Conservation (phyloP, 64 coral and sea anemone genomes). For the Hydrozoanthus tunicans region DNA sequence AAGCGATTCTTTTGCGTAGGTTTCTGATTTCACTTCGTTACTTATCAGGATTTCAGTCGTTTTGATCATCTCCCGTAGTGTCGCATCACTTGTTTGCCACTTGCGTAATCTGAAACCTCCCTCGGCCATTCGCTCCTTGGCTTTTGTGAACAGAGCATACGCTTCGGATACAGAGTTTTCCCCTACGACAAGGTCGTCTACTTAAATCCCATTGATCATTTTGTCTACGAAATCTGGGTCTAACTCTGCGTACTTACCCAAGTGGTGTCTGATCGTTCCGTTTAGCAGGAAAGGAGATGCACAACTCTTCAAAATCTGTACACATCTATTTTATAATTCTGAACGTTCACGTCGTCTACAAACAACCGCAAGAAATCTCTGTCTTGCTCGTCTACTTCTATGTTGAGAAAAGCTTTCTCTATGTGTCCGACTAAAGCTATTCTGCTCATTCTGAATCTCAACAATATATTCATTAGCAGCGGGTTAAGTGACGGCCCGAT, state of each 20-base stretch:
- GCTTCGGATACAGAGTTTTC: background rate
- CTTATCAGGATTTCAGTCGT: background rate
- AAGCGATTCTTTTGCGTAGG: no score
- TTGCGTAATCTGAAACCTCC: slow-evolving; percentile 59
- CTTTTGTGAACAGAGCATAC: slow-evolving; percentile 7
- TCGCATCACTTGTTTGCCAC: slow-evolving; percentile 18
- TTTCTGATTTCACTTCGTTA: background rate
- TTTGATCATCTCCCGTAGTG: slow-evolving; percentile 4
- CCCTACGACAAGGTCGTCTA: background rate
- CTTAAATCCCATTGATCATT: background rate
- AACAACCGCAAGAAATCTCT: background rate
- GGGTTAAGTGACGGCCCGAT: background rate
- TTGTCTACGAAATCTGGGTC: background rate
- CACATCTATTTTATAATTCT: no score
- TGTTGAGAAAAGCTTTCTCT: background rate
- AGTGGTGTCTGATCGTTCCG: background rate
- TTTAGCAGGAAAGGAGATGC: background rate
- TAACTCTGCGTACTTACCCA: background rate
- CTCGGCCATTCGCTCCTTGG: slow-evolving; percentile 28
- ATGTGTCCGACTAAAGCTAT: background rate
- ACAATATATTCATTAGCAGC: background rate
- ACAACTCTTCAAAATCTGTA: no score
- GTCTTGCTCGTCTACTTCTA: background rate
- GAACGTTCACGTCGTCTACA: no score
- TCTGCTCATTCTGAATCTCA: background rate